Conservation (phyloP, 2,113 vertebrate species). For the Spermophilus dauricus region DNA sequence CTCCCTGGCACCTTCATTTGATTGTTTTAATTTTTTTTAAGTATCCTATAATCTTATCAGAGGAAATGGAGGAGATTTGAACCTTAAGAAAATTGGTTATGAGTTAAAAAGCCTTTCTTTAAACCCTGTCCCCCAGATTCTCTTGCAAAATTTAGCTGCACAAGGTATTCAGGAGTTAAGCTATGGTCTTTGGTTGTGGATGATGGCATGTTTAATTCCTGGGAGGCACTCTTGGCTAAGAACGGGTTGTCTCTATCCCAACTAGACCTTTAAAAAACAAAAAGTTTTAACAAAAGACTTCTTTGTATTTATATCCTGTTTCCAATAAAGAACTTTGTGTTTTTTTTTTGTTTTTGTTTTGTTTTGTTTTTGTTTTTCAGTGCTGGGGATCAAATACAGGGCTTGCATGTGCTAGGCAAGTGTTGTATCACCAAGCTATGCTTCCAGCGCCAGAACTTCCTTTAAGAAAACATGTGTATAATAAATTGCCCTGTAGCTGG, state of each 20-base stretch:
- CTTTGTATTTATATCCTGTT: slow-evolving; percentile 36
- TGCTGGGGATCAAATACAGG: neutral
- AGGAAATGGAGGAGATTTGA: neutral
- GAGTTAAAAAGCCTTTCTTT: slow-evolving; percentile 54
- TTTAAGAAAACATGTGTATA: neutral
- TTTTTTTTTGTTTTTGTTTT: neutral
- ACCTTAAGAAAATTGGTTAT: neutral
- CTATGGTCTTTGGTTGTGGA: neutral
- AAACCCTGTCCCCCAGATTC: neutral
- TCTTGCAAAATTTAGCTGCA: neutral
- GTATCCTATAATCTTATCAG: neutral
- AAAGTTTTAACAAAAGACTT: slow-evolving; percentile 46
- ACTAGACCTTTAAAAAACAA: neutral
- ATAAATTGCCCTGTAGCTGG: neutral
- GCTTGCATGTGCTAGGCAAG: neutral
- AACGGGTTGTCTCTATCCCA: slow-evolving; percentile 23
- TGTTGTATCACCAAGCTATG: neutral
- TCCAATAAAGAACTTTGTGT: neutral
- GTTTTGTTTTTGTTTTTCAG: neutral
- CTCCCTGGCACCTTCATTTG: neutral
- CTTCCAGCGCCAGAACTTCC: neutral
- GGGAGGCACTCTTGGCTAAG: neutral
- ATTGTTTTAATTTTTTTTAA: slow-evolving; percentile 27
- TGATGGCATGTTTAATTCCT: neutral
- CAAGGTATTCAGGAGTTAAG: neutral